Base-by-base conservation (phyloP, 1,140 invertebrate species). In the Lasaia peninsularis region DNA sequence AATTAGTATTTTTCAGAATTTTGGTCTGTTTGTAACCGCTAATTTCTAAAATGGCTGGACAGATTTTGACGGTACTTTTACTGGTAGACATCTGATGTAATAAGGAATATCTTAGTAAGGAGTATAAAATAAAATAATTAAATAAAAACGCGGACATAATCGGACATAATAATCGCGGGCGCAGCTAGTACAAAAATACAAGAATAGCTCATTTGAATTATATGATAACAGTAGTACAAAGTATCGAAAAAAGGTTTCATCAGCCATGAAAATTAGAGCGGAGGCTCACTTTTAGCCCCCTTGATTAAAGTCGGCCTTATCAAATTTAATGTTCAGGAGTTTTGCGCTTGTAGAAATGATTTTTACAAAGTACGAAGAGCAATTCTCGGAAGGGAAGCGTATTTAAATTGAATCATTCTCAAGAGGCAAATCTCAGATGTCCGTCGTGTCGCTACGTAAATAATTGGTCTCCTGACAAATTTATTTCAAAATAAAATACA, bases 381-480 rank as follows among this genome's bases (percentile, higher is more conserved):
- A 65, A 65, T 58, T 65, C 59, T 56, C 63, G 58, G 52, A 65
- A 58, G 63, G 56, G 57, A 48, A 48, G 40, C 40, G 40, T 48
- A 48, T 48, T 48, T 79, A 79, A 79, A 79, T 81, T 78, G 79
- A 69, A 64, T 56, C 68, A 62, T 65, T 65, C 69, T 69, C 60
- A 37, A 65, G 67, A 69, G 66, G 65, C 71, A 64, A 73, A 71
- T 48, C 11, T 48, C 20, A 48, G 40, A 10, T 48, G 40, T 48
- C 40, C 40, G 18, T 48, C 40, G 40, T 48, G 40, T 48, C 40
- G 40, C 40, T 48, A 48, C 40, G 40, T 82, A 78, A 78, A 78
- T 82, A 82, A 82, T 78, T 82, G 74, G 72, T 63, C 62, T 52
- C 44, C 69, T 65, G 64, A 72, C 64, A 71, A 75, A 80, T 80